Base-by-base conservation (phyloP, 2,113 vertebrate genomes). In the Brachyistius frenatus region DNA sequence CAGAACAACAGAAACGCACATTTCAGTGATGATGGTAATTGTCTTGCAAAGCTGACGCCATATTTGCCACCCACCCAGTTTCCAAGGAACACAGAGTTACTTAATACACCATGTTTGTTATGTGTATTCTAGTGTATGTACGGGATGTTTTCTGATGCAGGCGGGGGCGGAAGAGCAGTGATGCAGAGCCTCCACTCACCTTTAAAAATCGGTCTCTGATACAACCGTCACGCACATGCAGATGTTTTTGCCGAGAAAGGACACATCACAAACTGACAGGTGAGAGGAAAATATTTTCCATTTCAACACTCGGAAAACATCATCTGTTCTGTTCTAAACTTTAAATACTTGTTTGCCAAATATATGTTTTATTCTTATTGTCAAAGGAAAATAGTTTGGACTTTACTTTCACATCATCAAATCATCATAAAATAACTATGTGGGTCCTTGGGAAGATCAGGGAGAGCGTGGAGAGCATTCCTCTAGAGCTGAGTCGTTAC, bases 361-460 rank as follows among this genome's bases (percentile, higher is more conserved):
- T 53, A 53, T 36, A 30, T 55, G 13, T 44, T 15, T 55, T 61
- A 13, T 58, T 68, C 9, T 63, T 53, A n/a, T 58, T 75, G 30
- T 16, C 14, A 61, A 64, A 65, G 75, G 61, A 32, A 31, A 74
- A 55, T n/a, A 35, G 5, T 31, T 15, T 10, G 37, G 31, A 31
- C 33, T 23, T 74, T 7, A 49, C 39, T 15, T 15, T 64, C 9
- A 52, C 7, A 9, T 56, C 30, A 23, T 10, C 52, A 49, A 52
- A 32, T 50, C 14, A 33, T 52, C 41, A 23, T 35, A 41, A 55
- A 53, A 76, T 11, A 60, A 87, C 2, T 5, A 93, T 94, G 83
- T 94, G 93, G 93, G 82, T 93, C 8, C 56, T 94, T 53, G 91
- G 73, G 54, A 91, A 88, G 81, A 84, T 93, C 56, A 76, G 77